Conservation (phyloP, 2,888 invertebrate species). For the Campoplex capitator region DNA sequence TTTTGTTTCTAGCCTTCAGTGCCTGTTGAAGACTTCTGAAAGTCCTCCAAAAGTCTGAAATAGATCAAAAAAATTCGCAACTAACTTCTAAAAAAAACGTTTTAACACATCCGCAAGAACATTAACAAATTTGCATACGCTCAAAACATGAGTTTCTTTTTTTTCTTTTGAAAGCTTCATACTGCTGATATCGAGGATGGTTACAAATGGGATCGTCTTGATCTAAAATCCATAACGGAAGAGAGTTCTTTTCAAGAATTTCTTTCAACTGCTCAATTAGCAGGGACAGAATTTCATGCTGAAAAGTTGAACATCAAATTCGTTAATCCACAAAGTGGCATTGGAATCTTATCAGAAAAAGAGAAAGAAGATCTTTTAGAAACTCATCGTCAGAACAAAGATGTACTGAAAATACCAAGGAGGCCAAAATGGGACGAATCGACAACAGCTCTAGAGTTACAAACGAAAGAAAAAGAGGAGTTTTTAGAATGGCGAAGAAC, state of each 20-base stretch:
- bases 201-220: constrained; percentile 95
- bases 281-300: constrained; percentile 96
- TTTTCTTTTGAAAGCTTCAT: constrained; percentile 87
- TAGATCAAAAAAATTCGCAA: not conserved
- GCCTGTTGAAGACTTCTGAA: not conserved
- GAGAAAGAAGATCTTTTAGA: constrained; percentile 86
- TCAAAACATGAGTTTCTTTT: not conserved
- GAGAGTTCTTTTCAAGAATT: constrained; percentile 99
- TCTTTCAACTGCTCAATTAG: constrained; percentile 96
- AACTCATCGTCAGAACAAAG: constrained; percentile 87
- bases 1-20: not conserved
- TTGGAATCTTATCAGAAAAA: constrained; percentile 87
- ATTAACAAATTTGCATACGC: not conserved
- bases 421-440: constrained; percentile 93
- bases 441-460: constrained; percentile 92
- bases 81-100: not conserved
- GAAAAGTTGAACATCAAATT: constrained; percentile 95
- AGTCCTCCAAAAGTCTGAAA: too few species aligned
- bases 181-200: constrained; percentile 96
- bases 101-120: not conserved
- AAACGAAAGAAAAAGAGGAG: constrained; percentile 91
- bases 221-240: constrained; percentile 96
- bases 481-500: constrained; percentile 97
- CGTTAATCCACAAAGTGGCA: constrained; percentile 87
- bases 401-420: constrained; percentile 92